Base-by-base conservation (phyloP, 1,140 invertebrate species). In the Drosophila tsacasi region DNA sequence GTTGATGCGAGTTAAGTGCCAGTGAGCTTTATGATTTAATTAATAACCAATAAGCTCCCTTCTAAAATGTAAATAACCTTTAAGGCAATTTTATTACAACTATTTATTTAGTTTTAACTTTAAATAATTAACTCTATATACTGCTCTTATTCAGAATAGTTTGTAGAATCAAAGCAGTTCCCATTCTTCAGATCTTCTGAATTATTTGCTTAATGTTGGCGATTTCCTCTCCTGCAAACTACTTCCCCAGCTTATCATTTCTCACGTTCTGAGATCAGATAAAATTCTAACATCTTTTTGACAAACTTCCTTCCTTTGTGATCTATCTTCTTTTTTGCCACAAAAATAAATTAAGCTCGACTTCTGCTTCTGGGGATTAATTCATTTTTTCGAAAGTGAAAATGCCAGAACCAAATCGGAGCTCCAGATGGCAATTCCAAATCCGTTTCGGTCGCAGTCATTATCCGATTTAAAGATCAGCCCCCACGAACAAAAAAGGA, bases 401-500 rank as follows among this genome's bases (percentile, higher is more conserved):
- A 73, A 72, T 68, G 69, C 37, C 69, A 73, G 69, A 72, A 60
- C 44, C 27, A 40, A 61, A 37, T 50, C 42, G 46, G 67, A 57
- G 67, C 44, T 64, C 65, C 52, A 65, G 71, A 80, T 82, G 35
- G 19, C 62, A 57, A 59, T 65, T 57, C 59, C 59, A 44, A 74
- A 74, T 59, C 71, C 71, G 71, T 72, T 73, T 74, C 40, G 59
- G 62, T 66, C 30, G 59, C 66, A 67, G 68, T 74, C 68, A 74
- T 74, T 74, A 74, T 74, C 71, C 68, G 68, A 71, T 77, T 64
- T 76, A 49, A 83, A 63, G 76, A 73, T 84, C 72, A 77, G 73
- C 15, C 61, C 30, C 68, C 54, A 57, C 54, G 47, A 59, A 83
- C 82, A 67, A 74, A 84, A 78, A 84, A 84, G 82, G 82, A 74